Conservation (phyloP, 1,140 invertebrate genomes). For the Linepithema humile region DNA sequence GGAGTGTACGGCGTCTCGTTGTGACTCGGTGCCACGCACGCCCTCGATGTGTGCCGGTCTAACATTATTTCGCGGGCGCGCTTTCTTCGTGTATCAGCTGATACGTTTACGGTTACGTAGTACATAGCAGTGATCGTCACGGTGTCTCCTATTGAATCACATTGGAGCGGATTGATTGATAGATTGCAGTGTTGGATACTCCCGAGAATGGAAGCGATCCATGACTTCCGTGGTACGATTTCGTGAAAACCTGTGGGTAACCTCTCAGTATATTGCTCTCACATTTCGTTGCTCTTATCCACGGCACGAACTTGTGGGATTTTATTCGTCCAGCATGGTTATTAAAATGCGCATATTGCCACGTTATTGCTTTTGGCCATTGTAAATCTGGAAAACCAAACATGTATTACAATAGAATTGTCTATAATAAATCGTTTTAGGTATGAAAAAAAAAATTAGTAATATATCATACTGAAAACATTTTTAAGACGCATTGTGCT, state of each 20-base stretch:
- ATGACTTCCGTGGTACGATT: background rate
- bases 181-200: background rate
- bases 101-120: background rate
- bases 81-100: background rate
- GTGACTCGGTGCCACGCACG: background rate
- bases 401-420: too few species aligned
- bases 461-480: too few species aligned
- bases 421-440: too few species aligned
- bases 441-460: too few species aligned
- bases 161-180: background rate
- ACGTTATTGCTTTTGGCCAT: too few species aligned
- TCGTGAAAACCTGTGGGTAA: conserved; percentile 13
- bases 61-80: background rate
- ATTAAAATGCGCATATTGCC: too few species aligned
- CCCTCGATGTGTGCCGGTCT: background rate
- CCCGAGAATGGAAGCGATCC: background rate
- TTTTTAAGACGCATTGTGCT: too few species aligned
- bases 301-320: too few species aligned
- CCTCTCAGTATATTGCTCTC: background rate
- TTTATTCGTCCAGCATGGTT: too few species aligned
- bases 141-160: background rate
- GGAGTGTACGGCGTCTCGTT: background rate
- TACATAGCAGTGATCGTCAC: background rate
- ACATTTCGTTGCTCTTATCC: background rate
- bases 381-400: too few species aligned